Conservation (phyloP, 2,797 vertebrate genomes). For the Brachyrhaphis roseni region DNA sequence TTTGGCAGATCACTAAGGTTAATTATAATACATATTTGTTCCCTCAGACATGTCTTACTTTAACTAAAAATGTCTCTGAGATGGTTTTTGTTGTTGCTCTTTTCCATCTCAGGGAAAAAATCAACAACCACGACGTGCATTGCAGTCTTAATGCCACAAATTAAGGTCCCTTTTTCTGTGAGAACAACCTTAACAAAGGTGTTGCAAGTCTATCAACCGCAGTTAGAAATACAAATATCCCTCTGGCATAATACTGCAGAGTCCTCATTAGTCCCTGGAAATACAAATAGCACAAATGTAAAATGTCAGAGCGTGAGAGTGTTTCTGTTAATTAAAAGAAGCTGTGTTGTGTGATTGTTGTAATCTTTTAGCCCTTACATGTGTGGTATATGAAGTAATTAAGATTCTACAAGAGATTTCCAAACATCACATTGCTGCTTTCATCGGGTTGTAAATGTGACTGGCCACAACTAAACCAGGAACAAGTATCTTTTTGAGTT, state of each 20-base stretch:
- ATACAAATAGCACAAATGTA: conserved; percentile 8
- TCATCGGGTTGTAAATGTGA: not conserved
- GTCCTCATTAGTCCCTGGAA: conserved; percentile 16
- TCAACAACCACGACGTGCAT: not conserved
- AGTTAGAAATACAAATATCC: conserved; percentile 5
- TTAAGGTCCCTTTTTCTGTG: conserved; percentile 6
- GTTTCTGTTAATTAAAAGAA: conserved; percentile 15
- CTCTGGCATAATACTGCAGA: not conserved
- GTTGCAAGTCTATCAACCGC: conserved; percentile 1
- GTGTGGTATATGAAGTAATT: not conserved
- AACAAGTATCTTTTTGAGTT: not conserved
- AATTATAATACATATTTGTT: not conserved
- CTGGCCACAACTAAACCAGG: not conserved
- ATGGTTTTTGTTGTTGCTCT: not conserved
- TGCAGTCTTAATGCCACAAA: conserved; percentile 1
- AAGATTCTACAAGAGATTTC: not conserved
- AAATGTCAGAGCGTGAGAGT: conserved; percentile 1
- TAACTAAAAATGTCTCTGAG: not conserved
- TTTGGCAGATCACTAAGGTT: not conserved
- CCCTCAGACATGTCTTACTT: not conserved
- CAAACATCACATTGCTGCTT: not conserved
- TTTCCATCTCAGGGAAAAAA: not conserved
- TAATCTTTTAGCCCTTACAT: not conserved
- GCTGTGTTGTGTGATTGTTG: not conserved
- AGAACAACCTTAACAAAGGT: conserved; percentile 5